Conservation (phyloP, 2,888 invertebrate genomes). For the Isoperla grammatica region DNA sequence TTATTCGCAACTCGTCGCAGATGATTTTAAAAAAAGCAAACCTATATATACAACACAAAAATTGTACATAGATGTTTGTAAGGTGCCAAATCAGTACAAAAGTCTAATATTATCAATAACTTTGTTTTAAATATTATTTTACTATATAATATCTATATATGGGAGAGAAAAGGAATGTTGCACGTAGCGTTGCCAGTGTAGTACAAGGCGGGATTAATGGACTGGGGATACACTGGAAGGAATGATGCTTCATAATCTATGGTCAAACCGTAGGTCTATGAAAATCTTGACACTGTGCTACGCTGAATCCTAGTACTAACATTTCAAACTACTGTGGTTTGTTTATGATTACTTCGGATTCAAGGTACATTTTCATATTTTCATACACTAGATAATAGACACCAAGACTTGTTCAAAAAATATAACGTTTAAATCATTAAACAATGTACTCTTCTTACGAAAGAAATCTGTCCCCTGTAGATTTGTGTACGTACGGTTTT, state of each 20-base stretch:
- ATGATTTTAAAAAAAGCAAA: conserved; percentile 19
- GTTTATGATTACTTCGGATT: too few species aligned
- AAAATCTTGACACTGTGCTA: too few species aligned
- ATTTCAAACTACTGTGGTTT: too few species aligned
- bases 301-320: too few species aligned
- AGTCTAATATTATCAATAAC: conserved; percentile 1
- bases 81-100: conserved; percentile 19
- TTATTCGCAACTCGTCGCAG: conserved; percentile 16
- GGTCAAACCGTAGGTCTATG: not conserved
- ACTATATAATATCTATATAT: not conserved
- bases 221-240: conserved; percentile 5
- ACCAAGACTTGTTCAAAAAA: too few species aligned
- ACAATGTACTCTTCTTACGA: too few species aligned
- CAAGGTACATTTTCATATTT: too few species aligned
- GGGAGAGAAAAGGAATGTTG: not conserved
- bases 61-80: conserved; percentile 14
- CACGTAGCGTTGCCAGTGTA: conserved; percentile 8
- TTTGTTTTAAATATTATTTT: too few species aligned
- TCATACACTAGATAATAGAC: too few species aligned
- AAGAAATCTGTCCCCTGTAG: too few species aligned
- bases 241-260: conserved; percentile 8
- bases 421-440: too few species aligned
- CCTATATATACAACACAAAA: conserved; percentile 15
- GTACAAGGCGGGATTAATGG: conserved; percentile 3
- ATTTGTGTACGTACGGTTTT: too few species aligned